Evolutionary conservation across 2,888 invertebrate genomes (phyloP).

Genomic region (Hymenopus coronatus): DNA sequence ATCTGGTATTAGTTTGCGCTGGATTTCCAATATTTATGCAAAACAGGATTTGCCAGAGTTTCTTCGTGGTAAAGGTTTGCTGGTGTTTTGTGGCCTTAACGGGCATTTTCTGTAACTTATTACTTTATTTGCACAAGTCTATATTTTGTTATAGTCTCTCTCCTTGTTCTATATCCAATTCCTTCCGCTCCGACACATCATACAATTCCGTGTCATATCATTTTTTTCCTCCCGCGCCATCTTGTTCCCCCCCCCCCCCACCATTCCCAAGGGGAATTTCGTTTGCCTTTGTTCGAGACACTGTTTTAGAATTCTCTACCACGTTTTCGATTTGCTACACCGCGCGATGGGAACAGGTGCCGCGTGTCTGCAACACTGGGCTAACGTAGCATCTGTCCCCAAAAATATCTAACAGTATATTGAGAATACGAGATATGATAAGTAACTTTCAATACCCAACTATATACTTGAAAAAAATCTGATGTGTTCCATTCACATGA

Average conservation of each 20-base stretch:
- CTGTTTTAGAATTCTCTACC: slow-evolving; percentile 32
- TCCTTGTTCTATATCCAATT: slow-evolving; percentile 12
- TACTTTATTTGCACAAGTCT: not conserved
- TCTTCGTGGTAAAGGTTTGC: not conserved
- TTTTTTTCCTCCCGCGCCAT: slow-evolving; percentile 7
- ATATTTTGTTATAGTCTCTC: not conserved
- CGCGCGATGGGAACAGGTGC: not conserved
- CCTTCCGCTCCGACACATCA: slow-evolving; percentile 19
- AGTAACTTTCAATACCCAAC: too few species aligned
- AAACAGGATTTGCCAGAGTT: not conserved
- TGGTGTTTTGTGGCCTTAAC: not conserved
- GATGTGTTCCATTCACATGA: too few species aligned
- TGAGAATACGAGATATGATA: too few species aligned
- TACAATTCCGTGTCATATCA: slow-evolving; percentile 15
- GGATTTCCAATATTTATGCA: not conserved
- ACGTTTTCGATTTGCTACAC: slow-evolving; percentile 30
- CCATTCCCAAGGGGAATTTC: slow-evolving; percentile 25
- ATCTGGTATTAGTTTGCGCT: too few species aligned
- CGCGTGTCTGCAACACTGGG: not conserved
- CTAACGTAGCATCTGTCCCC: not conserved
- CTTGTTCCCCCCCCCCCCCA: not conserved
- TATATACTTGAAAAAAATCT: too few species aligned
- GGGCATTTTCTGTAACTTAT: slow-evolving; percentile 1
- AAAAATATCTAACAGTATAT: too few species aligned
- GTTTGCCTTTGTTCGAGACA: slow-evolving; percentile 20